Base-by-base conservation (phyloP, 1,140 invertebrate species). In the Lerema accius region DNA sequence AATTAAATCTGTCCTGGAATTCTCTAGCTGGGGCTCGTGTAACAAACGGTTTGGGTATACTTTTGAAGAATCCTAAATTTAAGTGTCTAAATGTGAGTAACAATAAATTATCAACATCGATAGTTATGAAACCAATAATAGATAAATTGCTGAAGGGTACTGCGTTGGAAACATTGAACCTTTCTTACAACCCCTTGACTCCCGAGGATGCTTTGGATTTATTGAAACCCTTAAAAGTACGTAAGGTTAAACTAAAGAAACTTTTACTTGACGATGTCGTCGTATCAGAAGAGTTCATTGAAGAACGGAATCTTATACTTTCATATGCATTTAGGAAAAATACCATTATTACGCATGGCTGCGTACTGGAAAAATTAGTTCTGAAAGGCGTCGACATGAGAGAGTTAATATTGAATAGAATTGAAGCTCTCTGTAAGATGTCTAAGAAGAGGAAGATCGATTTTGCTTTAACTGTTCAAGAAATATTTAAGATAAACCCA, bases 111-210 rank as follows among this genome's bases (percentile, higher is more conserved):
- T 50, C 55, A 50, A 67, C 46, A 14, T 63, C 76, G n/a, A n/a
- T n/a, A 28, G 71, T 69, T 9, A 58, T 80, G 5, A 53, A 39
- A 10, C 37, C 53, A 9, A 73, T 83, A 14, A 6, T 9, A 26
- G 48, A 35, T 14, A 39, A 19, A n/a, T 58, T 82, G 53, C 1
- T 26, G 50, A 84, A 74, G 40, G 70, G 74, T 40, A 69, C n/a
- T n/a, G n/a, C n/a, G n/a, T n/a, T 91, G 7, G 46, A 37, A n/a
- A 80, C 70, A 14, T 65, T 91, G 28, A 76, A 90, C 74, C 64
- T 91, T 19, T 89, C 86, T 10, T 84, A 65, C 49, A 92, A 92
- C 73, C 82, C 82, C 17, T 68, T 86, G 23, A 71, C 73, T 13
- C 75, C 85, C 0, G 65, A 80, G 4, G 83, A 91, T 62, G 87